A percentile compares a stretch with the other conserved stretches of the same genome.
phyloP scores from a whole-genome alignment of 1,140 invertebrate species.

The Heliconius hewitsoni region DNA sequence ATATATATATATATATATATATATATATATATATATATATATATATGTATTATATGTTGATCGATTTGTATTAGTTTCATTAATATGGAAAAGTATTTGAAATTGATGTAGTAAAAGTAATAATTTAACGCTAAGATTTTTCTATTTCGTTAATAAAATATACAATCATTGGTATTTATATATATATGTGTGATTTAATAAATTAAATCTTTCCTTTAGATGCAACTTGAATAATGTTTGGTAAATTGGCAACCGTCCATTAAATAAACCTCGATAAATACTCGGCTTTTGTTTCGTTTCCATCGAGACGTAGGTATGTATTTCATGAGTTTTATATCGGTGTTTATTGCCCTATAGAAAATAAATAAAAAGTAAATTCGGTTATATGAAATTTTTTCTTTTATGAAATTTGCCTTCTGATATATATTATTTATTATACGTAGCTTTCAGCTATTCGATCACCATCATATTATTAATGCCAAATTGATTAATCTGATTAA shows the following conservation, averaged over 20 bases:
- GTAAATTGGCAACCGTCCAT: background rate
- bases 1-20: too few relatives aligned
- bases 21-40: too few relatives aligned
- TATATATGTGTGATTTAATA: background rate
- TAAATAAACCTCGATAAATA: background rate
- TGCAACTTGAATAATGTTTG: background rate
- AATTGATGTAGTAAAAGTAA: too few relatives aligned
- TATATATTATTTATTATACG: background rate
- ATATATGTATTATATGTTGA: too few relatives aligned
- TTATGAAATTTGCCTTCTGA: background rate
- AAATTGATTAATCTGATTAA: constrained; percentile 15
- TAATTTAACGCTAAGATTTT: too few relatives aligned
- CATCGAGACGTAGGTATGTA: background rate
- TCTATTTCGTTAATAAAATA: too few relatives aligned
- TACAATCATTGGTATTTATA: background rate
- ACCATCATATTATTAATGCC: background rate
- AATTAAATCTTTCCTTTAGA: background rate
- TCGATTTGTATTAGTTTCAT: too few relatives aligned
- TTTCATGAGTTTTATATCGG: background rate
- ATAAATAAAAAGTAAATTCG: background rate
- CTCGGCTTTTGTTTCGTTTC: background rate
- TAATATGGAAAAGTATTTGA: too few relatives aligned
- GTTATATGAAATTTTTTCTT: background rate
- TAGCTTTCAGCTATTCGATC: background rate
- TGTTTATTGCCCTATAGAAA: background rate